phyloP scores from a whole-genome alignment of 1,140 invertebrate genomes.

The Cardiocondyla obscurior region DNA sequence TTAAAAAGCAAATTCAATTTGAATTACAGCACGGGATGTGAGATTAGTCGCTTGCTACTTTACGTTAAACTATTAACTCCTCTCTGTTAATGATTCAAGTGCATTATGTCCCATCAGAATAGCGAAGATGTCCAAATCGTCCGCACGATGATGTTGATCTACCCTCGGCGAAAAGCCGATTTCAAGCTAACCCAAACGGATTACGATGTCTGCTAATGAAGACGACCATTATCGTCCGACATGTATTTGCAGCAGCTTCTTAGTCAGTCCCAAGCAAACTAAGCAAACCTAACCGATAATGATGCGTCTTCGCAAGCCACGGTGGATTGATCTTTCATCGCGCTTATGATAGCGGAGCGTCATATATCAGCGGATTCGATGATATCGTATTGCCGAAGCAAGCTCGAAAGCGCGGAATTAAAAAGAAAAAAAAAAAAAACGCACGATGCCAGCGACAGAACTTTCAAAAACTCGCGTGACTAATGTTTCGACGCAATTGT shows the following conservation, averaged over 20 bases:
- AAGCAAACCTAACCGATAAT: conserved; percentile 25
- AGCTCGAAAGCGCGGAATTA: conserved; percentile 24
- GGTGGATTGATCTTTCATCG: conserved; percentile 17
- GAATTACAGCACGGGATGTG: background rate
- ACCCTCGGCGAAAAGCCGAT: conserved; percentile 19
- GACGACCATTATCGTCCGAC: conserved; percentile 48
- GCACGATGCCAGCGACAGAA: background rate
- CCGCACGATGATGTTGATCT: background rate
- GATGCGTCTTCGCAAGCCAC: background rate
- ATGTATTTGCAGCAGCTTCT: conserved; percentile 56
- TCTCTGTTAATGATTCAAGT: background rate
- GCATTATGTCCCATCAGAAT: background rate
- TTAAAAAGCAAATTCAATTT: background rate
- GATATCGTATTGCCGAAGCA: background rate
- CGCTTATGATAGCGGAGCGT: background rate
- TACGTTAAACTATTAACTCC: background rate
- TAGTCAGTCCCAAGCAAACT: conserved; percentile 28
- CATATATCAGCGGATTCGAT: conserved; percentile 6
- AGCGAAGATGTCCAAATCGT: background rate
- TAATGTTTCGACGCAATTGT: background rate
- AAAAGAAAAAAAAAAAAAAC: too few relatives aligned
- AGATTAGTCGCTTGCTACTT: background rate
- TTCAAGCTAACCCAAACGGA: conserved; percentile 46
- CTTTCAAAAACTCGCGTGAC: conserved; percentile 6
- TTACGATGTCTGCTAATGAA: conserved; percentile 59